Conservation (phyloP, 2,888 invertebrate species). For the Holacanthella duospinosa region DNA sequence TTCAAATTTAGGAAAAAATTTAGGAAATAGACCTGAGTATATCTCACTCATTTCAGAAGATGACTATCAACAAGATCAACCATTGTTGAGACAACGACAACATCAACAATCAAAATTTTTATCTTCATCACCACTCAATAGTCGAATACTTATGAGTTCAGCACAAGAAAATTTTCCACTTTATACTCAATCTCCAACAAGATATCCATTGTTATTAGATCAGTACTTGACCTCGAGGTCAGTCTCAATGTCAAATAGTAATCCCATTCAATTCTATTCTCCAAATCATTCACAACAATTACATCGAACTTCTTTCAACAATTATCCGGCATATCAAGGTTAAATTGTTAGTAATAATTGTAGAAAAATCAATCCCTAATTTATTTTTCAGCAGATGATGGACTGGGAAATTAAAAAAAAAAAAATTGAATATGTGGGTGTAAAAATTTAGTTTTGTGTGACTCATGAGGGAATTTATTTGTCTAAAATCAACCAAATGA, state of each 20-base stretch:
- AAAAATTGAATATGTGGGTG: too few relatives aligned
- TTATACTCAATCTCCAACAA: neutral
- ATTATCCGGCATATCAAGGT: too few relatives aligned
- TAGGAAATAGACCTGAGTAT: constrained; percentile 17
- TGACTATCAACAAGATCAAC: neutral
- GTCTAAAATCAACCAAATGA: too few relatives aligned
- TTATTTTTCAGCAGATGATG: too few relatives aligned
- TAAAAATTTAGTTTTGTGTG: too few relatives aligned
- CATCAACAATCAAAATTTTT: neutral
- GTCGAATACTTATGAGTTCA: neutral
- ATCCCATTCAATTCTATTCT: neutral
- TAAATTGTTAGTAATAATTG: too few relatives aligned
- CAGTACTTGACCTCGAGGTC: neutral
- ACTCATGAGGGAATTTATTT: too few relatives aligned
- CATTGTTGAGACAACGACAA: neutral
- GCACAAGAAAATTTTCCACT: neutral
- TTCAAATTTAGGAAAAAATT: neutral
- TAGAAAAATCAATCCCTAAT: too few relatives aligned
- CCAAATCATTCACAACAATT: neutral
- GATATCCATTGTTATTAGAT: too few relatives aligned
- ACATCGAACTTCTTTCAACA: too few relatives aligned
- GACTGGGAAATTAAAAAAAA: too few relatives aligned
- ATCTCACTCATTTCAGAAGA: constrained; percentile 26
- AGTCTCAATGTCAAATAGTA: neutral
- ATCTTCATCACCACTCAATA: neutral